These are phyloP conservation scores for Hypotaenidia philippensis DNA, from an alignment of 2,797 vertebrate genomes.

Conservation along the genomic window DNA sequence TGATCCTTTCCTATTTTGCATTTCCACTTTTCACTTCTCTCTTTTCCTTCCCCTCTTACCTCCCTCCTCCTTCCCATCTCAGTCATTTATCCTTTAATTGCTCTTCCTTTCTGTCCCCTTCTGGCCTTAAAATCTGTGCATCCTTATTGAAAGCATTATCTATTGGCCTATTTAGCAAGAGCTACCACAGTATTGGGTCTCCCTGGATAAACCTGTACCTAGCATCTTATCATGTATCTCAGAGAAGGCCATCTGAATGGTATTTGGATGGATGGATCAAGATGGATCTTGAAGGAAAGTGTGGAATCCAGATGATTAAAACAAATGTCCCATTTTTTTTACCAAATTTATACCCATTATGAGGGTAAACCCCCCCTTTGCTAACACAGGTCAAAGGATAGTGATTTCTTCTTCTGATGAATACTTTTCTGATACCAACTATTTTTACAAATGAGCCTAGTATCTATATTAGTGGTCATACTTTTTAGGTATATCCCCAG, in stretches of 20 bases:
- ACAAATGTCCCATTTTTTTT: neutral
- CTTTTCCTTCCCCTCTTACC: neutral
- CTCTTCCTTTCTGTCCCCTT: neutral
- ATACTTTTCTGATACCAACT: neutral
- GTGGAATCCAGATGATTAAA: neutral
- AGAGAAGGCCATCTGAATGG: neutral
- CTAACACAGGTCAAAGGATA: neutral
- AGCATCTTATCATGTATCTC: fast-evolving
- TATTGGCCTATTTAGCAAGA: neutral
- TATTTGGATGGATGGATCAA: neutral
- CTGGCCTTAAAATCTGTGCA: neutral
- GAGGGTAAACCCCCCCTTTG: neutral
- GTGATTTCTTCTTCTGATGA: neutral
- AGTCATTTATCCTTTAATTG: neutral
- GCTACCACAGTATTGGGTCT: neutral
- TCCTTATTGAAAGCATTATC: neutral
- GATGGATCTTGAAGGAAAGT: neutral
- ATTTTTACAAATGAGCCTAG: neutral
- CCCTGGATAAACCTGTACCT: neutral
- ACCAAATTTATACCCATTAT: neutral
- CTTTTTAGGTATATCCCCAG: neutral
- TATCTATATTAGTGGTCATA: neutral
- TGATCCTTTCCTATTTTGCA: neutral
- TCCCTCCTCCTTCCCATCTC: neutral
- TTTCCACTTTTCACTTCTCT: neutral